Evolutionary conservation across 2,888 invertebrate species (phyloP).

Genomic region (Orthonevra nobilis): DNA sequence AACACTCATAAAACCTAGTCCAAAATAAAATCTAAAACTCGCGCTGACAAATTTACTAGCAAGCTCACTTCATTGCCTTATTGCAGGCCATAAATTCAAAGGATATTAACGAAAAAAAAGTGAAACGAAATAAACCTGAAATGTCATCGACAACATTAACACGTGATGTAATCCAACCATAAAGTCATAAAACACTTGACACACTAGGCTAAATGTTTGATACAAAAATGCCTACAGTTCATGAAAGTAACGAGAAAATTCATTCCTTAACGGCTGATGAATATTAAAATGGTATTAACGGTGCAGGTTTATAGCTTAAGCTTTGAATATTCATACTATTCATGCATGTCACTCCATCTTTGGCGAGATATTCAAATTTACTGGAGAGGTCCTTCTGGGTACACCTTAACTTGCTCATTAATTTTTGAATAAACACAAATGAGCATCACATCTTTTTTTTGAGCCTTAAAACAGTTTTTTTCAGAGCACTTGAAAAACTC

Average conservation of each 20-base stretch:
- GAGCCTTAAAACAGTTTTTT: no score
- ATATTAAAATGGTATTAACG: slow-evolving; percentile 36
- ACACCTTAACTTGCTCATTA: slow-evolving; percentile 3
- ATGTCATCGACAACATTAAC: slow-evolving; percentile 29
- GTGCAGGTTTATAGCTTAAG: slow-evolving; percentile 19
- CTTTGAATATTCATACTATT: slow-evolving; percentile 37
- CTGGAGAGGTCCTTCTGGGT: slow-evolving; percentile 2
- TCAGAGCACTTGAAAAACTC: no score
- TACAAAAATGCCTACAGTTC: slow-evolving; percentile 42
- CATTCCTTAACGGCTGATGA: slow-evolving; percentile 41
- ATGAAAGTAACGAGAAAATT: slow-evolving; percentile 32
- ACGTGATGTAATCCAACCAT: slow-evolving; percentile 28
- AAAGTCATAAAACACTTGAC: slow-evolving; percentile 37
- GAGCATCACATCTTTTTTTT: no score
- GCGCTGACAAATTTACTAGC: not conserved
- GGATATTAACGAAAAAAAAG: not conserved
- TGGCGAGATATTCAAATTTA: slow-evolving; percentile 29
- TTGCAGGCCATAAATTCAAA: not conserved
- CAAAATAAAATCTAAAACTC: not conserved
- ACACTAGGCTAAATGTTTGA: slow-evolving; percentile 32
- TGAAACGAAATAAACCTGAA: slow-evolving; percentile 9
- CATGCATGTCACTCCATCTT: slow-evolving; percentile 15
- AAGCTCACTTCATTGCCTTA: not conserved
- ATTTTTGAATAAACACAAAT: slow-evolving; percentile 14
- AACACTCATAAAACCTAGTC: no score